Evolutionary conservation across 2,888 invertebrate genomes (phyloP), one percentile per base, ranked within the genome.

Genomic region (Tipula confusa): DNA sequence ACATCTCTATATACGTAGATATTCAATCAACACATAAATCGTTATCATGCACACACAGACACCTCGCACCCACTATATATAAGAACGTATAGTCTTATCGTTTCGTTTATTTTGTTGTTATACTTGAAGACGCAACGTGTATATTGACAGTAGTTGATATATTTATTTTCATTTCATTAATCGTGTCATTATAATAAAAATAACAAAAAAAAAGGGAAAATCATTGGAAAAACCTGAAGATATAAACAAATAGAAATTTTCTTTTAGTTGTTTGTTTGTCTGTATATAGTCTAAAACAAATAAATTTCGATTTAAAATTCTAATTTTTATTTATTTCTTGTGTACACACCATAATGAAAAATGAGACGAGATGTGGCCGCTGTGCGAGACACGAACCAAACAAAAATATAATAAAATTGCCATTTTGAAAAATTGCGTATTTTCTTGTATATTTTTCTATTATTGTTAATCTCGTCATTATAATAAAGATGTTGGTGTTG

Each of bases 231-330:
- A 64, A 64, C 64, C 64, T 64, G 64, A 64, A 18, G 64, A 64
- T 24, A 9, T 64, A n/a, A n/a, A 64, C 64, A 64, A 64, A 64
- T 64, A 64, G 2, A 18, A 64, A 64, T 64, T 38, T 24, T 24
- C 43, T n/a, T 18, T 15, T 43, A 43, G 15, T n/a, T 4, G n/a
- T 33, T 33, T 33, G 4, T 33, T 33, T 4, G 33, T n/a, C n/a
- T n/a, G n/a, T n/a, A n/a, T n/a, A n/a, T n/a, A n/a, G n/a, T n/a
- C n/a, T 24, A 64, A 64, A 64, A 24, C 64, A 64, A 24, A 64
- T 64, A 64, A 64, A 64, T 64, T 64, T 64, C 18, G 64, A 64
- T 24, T 64, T 64, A 64, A 64, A 64, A 64, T 64, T 64, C 64
- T 24, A 24, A 64, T 64, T 64, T 64, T 24, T 64, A 64, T 64